Evolutionary conservation across 2,797 vertebrate genomes (phyloP).

Genomic region (Tenualosa ilisha): DNA sequence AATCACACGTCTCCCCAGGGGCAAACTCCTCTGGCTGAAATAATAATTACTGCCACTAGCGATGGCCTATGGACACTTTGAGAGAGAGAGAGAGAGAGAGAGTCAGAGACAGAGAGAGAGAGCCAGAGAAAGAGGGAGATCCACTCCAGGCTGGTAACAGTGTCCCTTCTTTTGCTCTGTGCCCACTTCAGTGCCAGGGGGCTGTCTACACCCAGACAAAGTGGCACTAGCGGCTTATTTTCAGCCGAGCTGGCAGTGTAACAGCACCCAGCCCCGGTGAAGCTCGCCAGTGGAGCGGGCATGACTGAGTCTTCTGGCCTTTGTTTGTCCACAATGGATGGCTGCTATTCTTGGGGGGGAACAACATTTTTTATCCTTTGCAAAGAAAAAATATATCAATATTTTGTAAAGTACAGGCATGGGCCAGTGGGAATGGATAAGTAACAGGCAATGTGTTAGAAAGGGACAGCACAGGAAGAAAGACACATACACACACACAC

Average conservation of each 20-base stretch:
- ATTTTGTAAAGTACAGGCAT: neutral
- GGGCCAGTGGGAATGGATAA: neutral
- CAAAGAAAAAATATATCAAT: too few relatives aligned
- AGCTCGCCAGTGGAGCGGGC: slow-evolving; percentile 32
- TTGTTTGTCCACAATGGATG: neutral
- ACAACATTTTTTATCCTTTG: neutral
- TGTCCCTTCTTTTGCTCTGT: neutral
- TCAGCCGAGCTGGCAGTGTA: slow-evolving; percentile 39
- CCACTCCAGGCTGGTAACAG: neutral
- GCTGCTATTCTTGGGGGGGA: neutral
- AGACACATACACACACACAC: too few relatives aligned
- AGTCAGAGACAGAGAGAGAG: too few relatives aligned
- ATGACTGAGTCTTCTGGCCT: slow-evolving; percentile 35
- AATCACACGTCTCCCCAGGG: neutral
- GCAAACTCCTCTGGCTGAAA: slow-evolving; percentile 5
- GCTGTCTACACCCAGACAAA: slow-evolving; percentile 39
- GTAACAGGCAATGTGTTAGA: neutral
- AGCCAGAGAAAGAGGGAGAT: neutral
- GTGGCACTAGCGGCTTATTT: slow-evolving; percentile 50
- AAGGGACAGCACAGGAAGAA: neutral
- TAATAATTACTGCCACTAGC: neutral
- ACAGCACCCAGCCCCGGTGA: slow-evolving; percentile 45
- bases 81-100: neutral
- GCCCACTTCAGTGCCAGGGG: neutral
- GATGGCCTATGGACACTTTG: neutral